Conservation (phyloP, 2,797 vertebrate genomes). For the Parambassis ranga region DNA sequence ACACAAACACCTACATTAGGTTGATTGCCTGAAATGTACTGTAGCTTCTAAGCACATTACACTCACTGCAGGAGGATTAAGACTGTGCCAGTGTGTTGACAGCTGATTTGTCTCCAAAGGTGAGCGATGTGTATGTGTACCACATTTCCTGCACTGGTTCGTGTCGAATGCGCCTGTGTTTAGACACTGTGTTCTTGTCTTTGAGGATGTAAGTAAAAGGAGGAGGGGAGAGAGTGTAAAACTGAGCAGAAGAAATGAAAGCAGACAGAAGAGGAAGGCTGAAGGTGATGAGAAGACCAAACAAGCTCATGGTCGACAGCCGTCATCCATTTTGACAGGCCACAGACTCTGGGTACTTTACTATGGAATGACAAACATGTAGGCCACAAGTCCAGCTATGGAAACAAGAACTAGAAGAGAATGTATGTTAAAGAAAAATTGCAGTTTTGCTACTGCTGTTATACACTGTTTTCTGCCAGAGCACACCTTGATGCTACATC, state of each 20-base stretch:
- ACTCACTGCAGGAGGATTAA: constrained; percentile 23
- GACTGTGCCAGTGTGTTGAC: constrained; percentile 31
- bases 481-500: too few species aligned
- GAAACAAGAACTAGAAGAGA: constrained; percentile 25
- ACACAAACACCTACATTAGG: background rate
- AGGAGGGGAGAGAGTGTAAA: background rate
- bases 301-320: constrained; percentile 49
- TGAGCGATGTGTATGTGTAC: constrained; percentile 49
- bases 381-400: constrained; percentile 51
- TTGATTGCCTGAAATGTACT: constrained; percentile 34
- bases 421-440: background rate
- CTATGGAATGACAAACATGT: constrained; percentile 74
- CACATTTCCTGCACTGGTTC: constrained; percentile 54
- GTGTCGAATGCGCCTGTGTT: constrained; percentile 37
- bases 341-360: constrained; percentile 62
- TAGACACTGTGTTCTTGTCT: constrained; percentile 34
- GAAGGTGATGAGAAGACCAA: constrained; percentile 47
- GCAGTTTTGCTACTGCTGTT: too few species aligned
- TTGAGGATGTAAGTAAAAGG: constrained; percentile 1
- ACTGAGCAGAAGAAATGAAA: background rate
- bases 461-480: too few species aligned
- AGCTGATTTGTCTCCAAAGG: constrained; percentile 42
- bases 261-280: constrained; percentile 23
- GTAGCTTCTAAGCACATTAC: background rate
- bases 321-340: constrained; percentile 52